Base-by-base conservation (phyloP, 30 jellyfish, hydroid and myxozoan genomes). In the Morbakka virulenta region DNA sequence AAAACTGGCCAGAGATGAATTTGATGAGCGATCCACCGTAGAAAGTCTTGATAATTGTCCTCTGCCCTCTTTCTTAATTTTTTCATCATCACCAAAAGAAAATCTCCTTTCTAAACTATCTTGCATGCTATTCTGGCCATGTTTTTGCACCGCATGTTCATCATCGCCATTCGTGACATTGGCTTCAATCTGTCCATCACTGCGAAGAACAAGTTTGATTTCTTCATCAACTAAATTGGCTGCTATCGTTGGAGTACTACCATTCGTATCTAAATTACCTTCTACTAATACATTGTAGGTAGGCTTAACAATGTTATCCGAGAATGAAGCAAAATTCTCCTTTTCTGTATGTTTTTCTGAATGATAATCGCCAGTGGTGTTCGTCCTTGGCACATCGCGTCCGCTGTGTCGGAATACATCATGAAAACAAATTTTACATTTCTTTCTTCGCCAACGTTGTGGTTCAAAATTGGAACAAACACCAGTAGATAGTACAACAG, bases 381-480 rank as follows among this genome's bases (percentile, higher is more conserved):
- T 57, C 17, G 79, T 35, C n/a, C n/a, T n/a, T n/a, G n/a, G n/a
- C n/a, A n/a, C n/a, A n/a, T n/a, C n/a, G n/a, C n/a, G n/a, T n/a
- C n/a, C n/a, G n/a, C n/a, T n/a, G 67, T 88, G 97, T 2, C 25
- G 87, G 23, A 67, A 70, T 32, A 51, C 68, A 74, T 88, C 96
- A 27, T 75, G 85, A 79, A 90, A 90, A 71, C 98, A 90, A 17
- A 67, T 63, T 76, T 90, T 83, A 50, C 98, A 90, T 73, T 83
- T 90, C n/a, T 79, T 78, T 75, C 74, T 77, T 21, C 98, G 95
- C 98, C 98, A 90, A 48, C 79, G 77, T 69, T 90, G 98, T 0
- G 98, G 95, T 68, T 75, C 84, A 52, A 90, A 90, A 23, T 36
- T 47, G 9, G 68, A 69, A 62, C 98, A 90, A 41, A 41, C 57